Evolutionary conservation across 2,113 vertebrate genomes (phyloP).

Genomic region (Poeciliopsis retropinna): DNA sequence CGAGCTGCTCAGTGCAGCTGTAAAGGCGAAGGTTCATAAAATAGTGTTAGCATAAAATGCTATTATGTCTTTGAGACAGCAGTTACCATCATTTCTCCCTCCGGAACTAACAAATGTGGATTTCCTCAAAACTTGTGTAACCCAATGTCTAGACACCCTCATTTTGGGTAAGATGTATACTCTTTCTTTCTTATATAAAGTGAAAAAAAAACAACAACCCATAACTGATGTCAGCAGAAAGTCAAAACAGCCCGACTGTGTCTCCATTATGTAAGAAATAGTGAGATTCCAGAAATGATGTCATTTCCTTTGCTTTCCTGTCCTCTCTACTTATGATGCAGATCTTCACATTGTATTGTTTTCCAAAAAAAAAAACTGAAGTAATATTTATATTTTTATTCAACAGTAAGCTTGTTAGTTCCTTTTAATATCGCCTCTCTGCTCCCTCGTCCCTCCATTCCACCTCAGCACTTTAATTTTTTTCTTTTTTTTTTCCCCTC

Average conservation of each 20-base stretch:
- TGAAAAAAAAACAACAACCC: constrained; percentile 9
- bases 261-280: constrained; percentile 19
- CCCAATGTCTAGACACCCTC: neutral
- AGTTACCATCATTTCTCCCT: too few species aligned
- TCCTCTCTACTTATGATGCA: constrained; percentile 21
- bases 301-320: constrained; percentile 44
- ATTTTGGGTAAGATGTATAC: constrained; percentile 8
- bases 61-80: neutral
- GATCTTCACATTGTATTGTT: constrained; percentile 11
- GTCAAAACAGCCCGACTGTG: constrained; percentile 13
- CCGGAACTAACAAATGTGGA: neutral
- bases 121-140: neutral
- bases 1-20: neutral
- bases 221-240: constrained; percentile 7
- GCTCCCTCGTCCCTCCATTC: neutral
- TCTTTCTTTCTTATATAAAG: constrained; percentile 2
- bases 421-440: neutral
- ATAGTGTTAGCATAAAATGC: neutral
- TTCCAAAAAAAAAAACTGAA: neutral
- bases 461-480: neutral
- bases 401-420: neutral
- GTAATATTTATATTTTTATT: neutral
- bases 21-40: neutral
- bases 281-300: constrained; percentile 8
- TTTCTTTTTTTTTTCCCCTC: neutral